Evolutionary conservation across 1,140 invertebrate species (phyloP), one percentile per base, ranked within the genome.

Genomic region (Prorops nasuta): DNA sequence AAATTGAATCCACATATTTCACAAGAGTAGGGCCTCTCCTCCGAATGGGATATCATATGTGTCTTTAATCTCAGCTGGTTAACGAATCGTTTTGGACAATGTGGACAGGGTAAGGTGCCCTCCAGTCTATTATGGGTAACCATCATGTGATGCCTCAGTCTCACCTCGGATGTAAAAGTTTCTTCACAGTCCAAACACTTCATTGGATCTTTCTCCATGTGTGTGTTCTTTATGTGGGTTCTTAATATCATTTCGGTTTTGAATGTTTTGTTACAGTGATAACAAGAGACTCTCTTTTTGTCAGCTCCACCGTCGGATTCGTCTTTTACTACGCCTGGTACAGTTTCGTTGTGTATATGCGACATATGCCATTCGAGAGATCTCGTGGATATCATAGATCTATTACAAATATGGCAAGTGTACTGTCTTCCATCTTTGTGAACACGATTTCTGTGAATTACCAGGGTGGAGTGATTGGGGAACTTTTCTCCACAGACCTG

Each of bases 31-130:
- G 76, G 76, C 2, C 76, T 60, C 18, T 76, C 74, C 18, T 78
- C 73, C 1, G 76, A 78, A 53, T 78, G 76, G 2, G 76, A 73
- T 34, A 77, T 76, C 74, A 78, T 74, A 20, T 78, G 76, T 10
- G 76, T 78, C 34, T 78, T 78, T 0, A 78, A 51, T 9, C 76
- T 54, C 1, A 78, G 51, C n/a, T 75, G 73, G 56, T 76, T 78
- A 1, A 78, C 76, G 22, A 78, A 78, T 43, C 76, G 55, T 45
- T 78, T 78, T 1, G 73, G 59, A 62, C 76, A 78, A 48, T 75
- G 70, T 2, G 73, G 73, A 59, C 76, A 78, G 0, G 58, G 47
- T 6, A 76, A 49, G 2, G 76, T 78, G 3, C 74, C 74, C 47
- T 78, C 76, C 9, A 74, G 28, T n/a, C 71, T 61, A 35, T 74